Evolutionary conservation across 2,888 invertebrate genomes (phyloP), one percentile per base, ranked within the genome.

Genomic region (Aleiodes testaceus): DNA sequence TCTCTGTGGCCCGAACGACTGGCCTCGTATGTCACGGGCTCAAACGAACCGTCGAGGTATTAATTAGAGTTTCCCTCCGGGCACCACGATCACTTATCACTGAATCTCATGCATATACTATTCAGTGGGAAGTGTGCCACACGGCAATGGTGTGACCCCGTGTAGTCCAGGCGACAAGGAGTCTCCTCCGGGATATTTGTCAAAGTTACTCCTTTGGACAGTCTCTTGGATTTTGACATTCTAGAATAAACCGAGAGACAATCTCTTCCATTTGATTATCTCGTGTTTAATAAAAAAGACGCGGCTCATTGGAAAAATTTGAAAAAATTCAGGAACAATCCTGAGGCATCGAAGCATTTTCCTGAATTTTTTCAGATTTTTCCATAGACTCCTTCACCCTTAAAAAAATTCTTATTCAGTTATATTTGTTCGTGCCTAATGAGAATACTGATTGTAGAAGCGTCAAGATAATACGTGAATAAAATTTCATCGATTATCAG

Each of bases 11-110:
- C 16, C 71, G 67, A 79, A 75, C 79, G 82, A 84, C 83, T 80
- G 81, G 81, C 81, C 53, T 84, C 86, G 84, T 87, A 86, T 85
- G 85, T 86, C 84, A 87, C 81, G 74, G 81, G 83, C 85, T 86
- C 85, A 84, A 85, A 86, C 86, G 84, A 84, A 85, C 83, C 85
- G 82, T 81, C 81, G 81, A 84, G 85, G 86, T 86, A 87, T 87
- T 87, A 86, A 86, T 87, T 87, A 86, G 84, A 85, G 84, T 85
- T 86, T 84, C 86, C 80, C 80, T 76, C 81, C 78, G 77, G 79
- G 78, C 82, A 85, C 85, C 85, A 80, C 84, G 85, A 86, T 85
- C 86, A 85, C 86, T 86, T 86, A 86, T 87, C 86, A 85, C 84
- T 79, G 78, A 79, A 80, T 78, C 78, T 79, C 80, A 66, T 65